Percentiles rank a stretch among this genome's conserved stretches.
These are phyloP conservation scores for Chitala chitala DNA, from an alignment of 2,113 vertebrate genomes.

Conservation along the genomic window DNA sequence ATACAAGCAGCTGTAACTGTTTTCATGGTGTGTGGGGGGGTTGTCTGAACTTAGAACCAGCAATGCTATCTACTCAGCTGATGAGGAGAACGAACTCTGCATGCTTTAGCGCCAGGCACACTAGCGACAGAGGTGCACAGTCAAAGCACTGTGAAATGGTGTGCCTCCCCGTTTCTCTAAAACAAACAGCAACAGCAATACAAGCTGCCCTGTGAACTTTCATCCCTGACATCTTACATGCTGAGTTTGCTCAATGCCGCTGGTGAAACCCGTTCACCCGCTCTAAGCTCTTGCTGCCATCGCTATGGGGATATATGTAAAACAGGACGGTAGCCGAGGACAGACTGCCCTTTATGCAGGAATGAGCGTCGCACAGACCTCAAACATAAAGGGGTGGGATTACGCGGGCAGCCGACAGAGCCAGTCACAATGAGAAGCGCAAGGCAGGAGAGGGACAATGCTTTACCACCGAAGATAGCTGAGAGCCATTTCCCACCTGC, in stretches of 20 bases:
- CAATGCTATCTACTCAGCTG: neutral
- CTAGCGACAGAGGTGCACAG: neutral
- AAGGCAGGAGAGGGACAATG: neutral
- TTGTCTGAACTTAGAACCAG: neutral
- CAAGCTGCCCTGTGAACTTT: slow-evolving; percentile 8
- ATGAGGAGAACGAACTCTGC: neutral
- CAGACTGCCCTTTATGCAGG: no score
- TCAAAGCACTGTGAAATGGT: neutral
- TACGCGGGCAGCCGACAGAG: neutral
- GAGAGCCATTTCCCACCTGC: neutral
- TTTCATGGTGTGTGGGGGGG: neutral
- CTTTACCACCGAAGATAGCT: neutral
- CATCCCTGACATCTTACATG: neutral
- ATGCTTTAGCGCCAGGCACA: neutral
- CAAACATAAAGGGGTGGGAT: neutral
- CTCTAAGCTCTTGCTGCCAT: no score
- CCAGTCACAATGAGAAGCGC: neutral
- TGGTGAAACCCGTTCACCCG: neutral
- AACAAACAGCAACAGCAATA: slow-evolving; percentile 16
- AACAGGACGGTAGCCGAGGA: no score
- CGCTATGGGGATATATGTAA: no score
- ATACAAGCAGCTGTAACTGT: slow-evolving; percentile 10
- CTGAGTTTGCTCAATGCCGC: neutral
- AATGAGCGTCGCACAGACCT: no score
- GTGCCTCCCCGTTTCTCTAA: neutral